Conservation (phyloP, 2,113 vertebrate species). For the Echinops telfairi region DNA sequence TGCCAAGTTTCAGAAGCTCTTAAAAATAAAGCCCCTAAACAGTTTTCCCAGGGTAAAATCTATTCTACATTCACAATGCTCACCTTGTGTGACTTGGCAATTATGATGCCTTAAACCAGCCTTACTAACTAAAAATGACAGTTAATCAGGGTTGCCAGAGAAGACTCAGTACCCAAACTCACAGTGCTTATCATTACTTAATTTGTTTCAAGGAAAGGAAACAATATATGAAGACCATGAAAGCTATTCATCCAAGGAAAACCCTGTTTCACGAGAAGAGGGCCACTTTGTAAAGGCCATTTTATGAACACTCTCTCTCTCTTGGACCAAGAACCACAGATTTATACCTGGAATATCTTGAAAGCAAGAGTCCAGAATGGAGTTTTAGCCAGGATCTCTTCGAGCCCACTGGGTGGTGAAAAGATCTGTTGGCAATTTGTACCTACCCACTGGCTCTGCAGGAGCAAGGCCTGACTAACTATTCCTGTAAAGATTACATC, state of each 20-base stretch:
- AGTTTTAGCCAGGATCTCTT: background rate
- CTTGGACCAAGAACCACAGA: background rate
- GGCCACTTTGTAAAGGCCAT: background rate
- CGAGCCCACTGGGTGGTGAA: background rate
- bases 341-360: background rate
- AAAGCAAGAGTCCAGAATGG: background rate
- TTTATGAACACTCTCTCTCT: background rate
- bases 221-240: background rate
- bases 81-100: background rate
- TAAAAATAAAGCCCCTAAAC: slow-evolving; percentile 40
- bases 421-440: background rate
- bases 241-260: background rate
- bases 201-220: slow-evolving; percentile 40
- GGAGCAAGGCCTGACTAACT: background rate
- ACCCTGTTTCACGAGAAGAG: background rate
- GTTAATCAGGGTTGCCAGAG: background rate
- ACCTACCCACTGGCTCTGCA: background rate
- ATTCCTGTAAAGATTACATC: background rate
- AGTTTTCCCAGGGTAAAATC: background rate
- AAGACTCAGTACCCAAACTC: background rate
- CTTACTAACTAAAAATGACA: background rate
- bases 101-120: background rate
- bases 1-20: slow-evolving; percentile 54
- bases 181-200: background rate
- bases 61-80: background rate